phyloP scores from a whole-genome alignment of 2,888 invertebrate species.

The Pedicia rivosa region DNA sequence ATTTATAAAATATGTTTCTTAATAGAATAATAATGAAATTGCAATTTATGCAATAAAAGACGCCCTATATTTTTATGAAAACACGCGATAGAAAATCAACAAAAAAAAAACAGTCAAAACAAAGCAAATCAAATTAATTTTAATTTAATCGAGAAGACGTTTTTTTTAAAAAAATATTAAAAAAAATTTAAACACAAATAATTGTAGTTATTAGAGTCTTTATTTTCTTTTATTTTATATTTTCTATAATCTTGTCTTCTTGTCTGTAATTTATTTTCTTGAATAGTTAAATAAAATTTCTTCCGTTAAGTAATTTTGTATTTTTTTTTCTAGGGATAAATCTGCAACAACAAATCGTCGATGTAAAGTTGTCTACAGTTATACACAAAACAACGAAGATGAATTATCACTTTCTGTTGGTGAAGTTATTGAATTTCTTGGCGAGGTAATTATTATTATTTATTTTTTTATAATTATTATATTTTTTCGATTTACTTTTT shows the following conservation, averaged over 20 bases:
- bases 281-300: neutral
- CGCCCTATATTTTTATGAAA: too few species aligned
- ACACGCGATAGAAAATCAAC: too few species aligned
- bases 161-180: too few species aligned
- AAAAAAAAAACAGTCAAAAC: too few species aligned
- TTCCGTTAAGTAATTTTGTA: neutral
- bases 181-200: neutral
- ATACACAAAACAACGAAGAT: constrained; percentile 85
- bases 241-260: too few species aligned
- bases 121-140: too few species aligned
- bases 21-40: too few species aligned
- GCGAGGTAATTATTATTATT: constrained; percentile 42
- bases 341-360: constrained; percentile 37
- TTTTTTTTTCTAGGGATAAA: constrained; percentile 23
- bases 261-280: too few species aligned
- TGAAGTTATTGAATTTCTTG: constrained; percentile 78
- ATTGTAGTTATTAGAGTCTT: constrained; percentile 4
- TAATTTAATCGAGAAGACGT: too few species aligned
- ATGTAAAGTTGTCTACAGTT: constrained; percentile 78
- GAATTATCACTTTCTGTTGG: constrained; percentile 77
- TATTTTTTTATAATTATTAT: too few species aligned
- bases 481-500: neutral
- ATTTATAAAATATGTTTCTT: too few species aligned
- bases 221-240: neutral
- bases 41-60: too few species aligned